Evolutionary conservation across 2,797 vertebrate genomes (phyloP), one percentile per base, ranked within the genome.

Genomic region (Glyptemys insculpta): DNA sequence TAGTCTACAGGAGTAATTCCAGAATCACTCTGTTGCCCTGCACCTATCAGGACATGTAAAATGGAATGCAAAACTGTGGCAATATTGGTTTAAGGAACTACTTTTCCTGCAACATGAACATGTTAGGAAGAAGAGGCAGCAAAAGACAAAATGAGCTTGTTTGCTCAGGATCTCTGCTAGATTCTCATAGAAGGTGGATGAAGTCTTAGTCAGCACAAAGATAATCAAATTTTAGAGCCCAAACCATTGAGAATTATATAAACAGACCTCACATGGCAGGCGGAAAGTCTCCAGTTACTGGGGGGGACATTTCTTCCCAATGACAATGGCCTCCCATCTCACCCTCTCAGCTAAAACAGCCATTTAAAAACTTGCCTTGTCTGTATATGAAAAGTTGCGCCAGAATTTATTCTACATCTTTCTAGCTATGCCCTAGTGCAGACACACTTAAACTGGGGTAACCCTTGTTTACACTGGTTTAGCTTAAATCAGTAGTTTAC

Each of bases 21-120:
- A 92, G 91, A 94, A 88, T 53, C 83, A 86, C 1, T 19, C 85
- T 92, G n/a, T 81, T 96, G 79, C 91, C 81, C 93, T 2, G 1
- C 95, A 81, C 0, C 12, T 74, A 62, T 79, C 49, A 15, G 53
- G 89, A 31, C 68, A 44, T 2, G 3, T 21, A 89, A 92, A 87
- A 27, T 15, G 8, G 68, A 89, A 92, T 5, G 81, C 0, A 0
- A 84, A 72, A 82, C 54, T 1, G 0, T 21, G 25, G 81, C 1
- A 34, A 49, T 6, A 27, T 56, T 44, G 65, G 27, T 79, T 54
- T 52, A 68, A 19, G 34, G 47, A 90, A 79, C 57, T 16, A 86
- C 85, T 62, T 76, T 53, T 81, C 18, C 82, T 81, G 82, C n/a
- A 14, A 1, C 0, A 0, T 0, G 15, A 87, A 15, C 3, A 2